A percentile compares a stretch with the other conserved stretches of the same genome.
phyloP scores from a whole-genome alignment of 2,888 invertebrate species.

The Junonia oenone region DNA sequence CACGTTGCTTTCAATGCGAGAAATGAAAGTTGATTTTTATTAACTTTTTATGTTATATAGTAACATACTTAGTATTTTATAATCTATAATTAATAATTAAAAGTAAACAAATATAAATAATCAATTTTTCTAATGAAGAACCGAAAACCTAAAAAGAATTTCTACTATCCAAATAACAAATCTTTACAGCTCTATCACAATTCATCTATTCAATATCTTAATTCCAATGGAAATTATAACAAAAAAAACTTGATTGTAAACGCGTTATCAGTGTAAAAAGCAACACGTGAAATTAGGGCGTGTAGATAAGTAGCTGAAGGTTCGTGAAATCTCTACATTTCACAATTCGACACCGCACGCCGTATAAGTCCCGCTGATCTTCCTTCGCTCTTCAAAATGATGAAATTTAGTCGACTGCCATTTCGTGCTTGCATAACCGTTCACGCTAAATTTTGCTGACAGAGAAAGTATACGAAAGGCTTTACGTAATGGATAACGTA shows the following conservation, averaged over 20 bases:
- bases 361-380: conserved; percentile 64
- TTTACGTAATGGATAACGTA: conserved; percentile 73
- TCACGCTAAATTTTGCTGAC: conserved; percentile 78
- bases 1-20: conserved; percentile 6
- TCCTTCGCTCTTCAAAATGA: conserved; percentile 65
- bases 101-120: too few species aligned
- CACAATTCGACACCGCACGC: conserved; percentile 56
- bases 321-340: conserved; percentile 37
- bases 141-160: too few species aligned
- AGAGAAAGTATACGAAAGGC: conserved; percentile 79
- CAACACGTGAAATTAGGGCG: neutral
- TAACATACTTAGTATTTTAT: neutral
- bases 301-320: conserved; percentile 5
- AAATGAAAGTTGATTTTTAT: neutral
- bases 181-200: neutral
- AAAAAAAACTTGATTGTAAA: neutral
- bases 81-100: neutral
- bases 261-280: neutral
- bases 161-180: too few species aligned
- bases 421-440: conserved; percentile 68
- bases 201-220: neutral
- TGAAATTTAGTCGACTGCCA: conserved; percentile 76
- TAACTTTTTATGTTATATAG: neutral
- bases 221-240: neutral
- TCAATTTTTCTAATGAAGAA: too few species aligned